These are phyloP conservation scores for Acrobasis suavella DNA, from an alignment of 2,888 invertebrate genomes.

Conservation along the genomic window DNA sequence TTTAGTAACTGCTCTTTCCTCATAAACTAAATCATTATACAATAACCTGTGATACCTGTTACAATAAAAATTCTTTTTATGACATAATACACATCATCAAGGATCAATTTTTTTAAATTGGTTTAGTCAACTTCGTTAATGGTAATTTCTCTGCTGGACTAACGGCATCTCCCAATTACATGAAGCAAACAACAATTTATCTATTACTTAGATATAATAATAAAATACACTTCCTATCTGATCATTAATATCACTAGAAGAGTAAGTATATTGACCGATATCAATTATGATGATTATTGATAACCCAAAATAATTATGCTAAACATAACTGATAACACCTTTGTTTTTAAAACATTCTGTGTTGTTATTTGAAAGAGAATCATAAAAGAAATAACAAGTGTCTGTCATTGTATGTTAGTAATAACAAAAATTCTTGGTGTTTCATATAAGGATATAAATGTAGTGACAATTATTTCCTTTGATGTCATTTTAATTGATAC, in stretches of 20 bases:
- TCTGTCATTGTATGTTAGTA: conserved; percentile 20
- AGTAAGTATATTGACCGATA: conserved; percentile 13
- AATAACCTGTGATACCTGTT: no score
- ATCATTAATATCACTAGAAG: neutral
- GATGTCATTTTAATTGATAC: neutral
- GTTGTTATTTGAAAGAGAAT: conserved; percentile 4
- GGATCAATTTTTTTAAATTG: no score
- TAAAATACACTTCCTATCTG: no score
- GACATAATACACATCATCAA: no score
- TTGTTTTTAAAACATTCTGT: conserved; percentile 11
- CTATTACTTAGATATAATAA: no score
- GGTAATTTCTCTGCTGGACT: no score
- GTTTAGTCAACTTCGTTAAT: no score
- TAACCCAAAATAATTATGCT: conserved; percentile 8
- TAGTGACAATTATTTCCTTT: conserved; percentile 6
- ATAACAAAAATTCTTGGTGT: neutral
- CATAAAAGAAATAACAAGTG: conserved; percentile 8
- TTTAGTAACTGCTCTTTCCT: no score
- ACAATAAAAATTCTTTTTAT: no score
- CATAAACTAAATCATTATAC: no score
- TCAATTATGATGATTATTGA: conserved; percentile 19
- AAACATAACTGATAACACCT: conserved; percentile 17
- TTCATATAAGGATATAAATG: neutral
- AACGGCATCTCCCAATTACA: no score
- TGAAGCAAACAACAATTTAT: no score